Evolutionary conservation across 2,797 vertebrate genomes (phyloP).

Genomic region (Danionella dracula): DNA sequence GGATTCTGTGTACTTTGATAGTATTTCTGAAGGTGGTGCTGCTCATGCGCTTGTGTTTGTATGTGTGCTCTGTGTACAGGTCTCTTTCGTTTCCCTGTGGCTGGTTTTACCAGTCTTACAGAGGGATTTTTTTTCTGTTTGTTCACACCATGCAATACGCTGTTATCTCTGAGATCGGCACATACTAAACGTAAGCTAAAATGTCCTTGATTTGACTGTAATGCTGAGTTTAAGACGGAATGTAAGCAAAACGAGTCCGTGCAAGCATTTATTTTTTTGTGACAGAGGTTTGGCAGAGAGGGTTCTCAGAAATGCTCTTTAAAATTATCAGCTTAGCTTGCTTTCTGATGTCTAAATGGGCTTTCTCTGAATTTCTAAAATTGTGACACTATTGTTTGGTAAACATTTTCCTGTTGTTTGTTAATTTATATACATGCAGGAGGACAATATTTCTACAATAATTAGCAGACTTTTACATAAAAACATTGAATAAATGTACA

Average conservation of each 20-base stretch:
- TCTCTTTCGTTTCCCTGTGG: conserved; percentile 32
- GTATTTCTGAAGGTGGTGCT: conserved; percentile 11
- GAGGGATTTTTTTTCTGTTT: conserved; percentile 23
- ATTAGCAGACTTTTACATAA: no score
- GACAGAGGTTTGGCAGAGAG: not conserved
- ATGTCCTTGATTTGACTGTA: conserved; percentile 37
- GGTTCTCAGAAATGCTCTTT: not conserved
- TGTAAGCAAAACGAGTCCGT: conserved; percentile 36
- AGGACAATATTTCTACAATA: no score
- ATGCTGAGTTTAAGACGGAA: conserved; percentile 37
- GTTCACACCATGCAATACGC: conserved; percentile 15
- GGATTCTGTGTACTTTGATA: not conserved
- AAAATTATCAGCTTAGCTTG: not conserved
- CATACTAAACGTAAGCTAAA: conserved; percentile 18
- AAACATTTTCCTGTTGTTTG: no score
- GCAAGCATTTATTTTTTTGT: conserved; percentile 12
- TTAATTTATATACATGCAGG: no score
- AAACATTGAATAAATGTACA: no score
- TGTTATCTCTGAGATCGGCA: conserved; percentile 37
- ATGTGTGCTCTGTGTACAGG: conserved; percentile 26
- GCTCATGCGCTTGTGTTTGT: not conserved
- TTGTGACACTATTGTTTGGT: no score
- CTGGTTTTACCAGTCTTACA: conserved; percentile 48
- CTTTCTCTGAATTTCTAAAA: no score
- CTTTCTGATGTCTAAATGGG: not conserved